phyloP scores from a whole-genome alignment of 2,797 vertebrate genomes.

The Crocodylus rhombifer region DNA sequence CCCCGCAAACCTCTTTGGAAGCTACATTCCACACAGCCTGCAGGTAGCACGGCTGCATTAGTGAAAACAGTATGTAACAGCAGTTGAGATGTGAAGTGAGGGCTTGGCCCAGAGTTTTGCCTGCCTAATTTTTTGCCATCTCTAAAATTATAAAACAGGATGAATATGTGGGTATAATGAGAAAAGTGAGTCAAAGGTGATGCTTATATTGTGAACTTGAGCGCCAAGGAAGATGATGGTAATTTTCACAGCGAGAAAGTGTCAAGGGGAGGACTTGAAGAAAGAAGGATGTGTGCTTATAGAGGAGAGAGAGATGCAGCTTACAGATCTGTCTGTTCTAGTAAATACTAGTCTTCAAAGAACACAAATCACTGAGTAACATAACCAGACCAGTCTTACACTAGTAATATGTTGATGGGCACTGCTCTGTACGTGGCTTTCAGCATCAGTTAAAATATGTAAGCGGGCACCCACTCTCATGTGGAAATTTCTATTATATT shows the following conservation, averaged over 20 bases:
- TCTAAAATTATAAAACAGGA: not conserved
- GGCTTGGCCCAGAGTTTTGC: not conserved
- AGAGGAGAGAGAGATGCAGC: not conserved
- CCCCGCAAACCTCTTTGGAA: no score
- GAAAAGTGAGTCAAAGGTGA: not conserved
- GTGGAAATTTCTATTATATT: rapidly evolving
- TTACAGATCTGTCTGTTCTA: not conserved
- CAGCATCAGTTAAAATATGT: not conserved
- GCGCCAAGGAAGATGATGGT: not conserved
- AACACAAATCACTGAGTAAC: not conserved
- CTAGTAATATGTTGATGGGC: not conserved
- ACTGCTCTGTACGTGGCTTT: not conserved
- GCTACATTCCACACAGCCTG: no score
- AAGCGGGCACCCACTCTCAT: not conserved
- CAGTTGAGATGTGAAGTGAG: not conserved
- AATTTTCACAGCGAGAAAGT: not conserved
- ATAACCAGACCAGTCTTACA: slow-evolving; percentile 10
- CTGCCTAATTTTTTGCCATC: not conserved
- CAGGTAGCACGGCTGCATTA: no score
- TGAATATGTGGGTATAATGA: not conserved
- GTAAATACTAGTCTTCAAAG: not conserved
- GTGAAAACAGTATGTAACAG: no score
- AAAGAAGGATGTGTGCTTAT: not conserved
- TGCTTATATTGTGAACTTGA: not conserved
- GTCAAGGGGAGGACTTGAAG: not conserved